These are phyloP conservation scores for Hypotaenidia philippensis DNA, from an alignment of 2,797 vertebrate genomes.

Conservation along the genomic window DNA sequence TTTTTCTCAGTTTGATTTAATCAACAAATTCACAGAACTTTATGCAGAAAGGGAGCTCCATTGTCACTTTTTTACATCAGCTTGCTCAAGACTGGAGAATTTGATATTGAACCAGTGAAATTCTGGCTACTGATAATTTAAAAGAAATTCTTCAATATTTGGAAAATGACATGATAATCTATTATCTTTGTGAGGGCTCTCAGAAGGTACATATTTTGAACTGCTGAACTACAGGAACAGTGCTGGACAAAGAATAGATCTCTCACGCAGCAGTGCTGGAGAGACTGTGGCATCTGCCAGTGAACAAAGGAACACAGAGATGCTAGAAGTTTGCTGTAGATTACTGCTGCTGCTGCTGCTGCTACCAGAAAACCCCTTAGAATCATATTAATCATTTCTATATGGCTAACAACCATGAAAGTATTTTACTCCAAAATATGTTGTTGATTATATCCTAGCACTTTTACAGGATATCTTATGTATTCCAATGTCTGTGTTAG, in stretches of 20 bases:
- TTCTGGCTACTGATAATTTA: not conserved
- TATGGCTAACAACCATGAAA: not conserved
- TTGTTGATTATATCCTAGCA: not conserved
- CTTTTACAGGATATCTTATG: not conserved
- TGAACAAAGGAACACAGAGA: not conserved
- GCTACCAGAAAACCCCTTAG: not conserved
- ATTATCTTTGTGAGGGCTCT: rapidly evolving
- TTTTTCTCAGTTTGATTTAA: not conserved
- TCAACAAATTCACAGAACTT: not conserved
- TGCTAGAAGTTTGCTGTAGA: not conserved
- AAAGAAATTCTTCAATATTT: not conserved
- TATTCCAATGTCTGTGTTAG: not conserved
- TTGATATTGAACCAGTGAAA: not conserved
- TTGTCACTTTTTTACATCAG: not conserved
- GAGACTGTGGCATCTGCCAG: not conserved
- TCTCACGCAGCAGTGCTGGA: not conserved
- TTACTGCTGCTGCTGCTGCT: not conserved
- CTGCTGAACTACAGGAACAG: not conserved
- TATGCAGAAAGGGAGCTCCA: not conserved
- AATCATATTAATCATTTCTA: not conserved
- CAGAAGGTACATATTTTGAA: not conserved
- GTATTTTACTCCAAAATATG: not conserved
- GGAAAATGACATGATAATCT: not conserved
- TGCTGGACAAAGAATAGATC: not conserved
- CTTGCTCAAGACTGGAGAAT: not conserved